Evolutionary conservation across 2,113 vertebrate species (phyloP).

Genomic region (Cariama cristata): DNA sequence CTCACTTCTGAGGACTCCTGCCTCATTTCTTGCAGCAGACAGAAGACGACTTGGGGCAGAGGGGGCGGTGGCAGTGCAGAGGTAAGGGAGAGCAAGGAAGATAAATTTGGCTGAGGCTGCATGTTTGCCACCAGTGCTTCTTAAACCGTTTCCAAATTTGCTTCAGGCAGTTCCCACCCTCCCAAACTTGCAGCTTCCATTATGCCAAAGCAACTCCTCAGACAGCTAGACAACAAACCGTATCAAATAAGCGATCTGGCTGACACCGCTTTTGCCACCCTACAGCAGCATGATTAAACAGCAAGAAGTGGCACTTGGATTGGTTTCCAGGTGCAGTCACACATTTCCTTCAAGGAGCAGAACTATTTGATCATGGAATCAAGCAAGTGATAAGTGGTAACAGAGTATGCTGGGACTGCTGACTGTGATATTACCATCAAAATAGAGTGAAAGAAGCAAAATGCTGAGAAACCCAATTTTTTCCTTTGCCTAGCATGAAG

Average conservation of each 20-base stretch:
- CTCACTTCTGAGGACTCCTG: neutral
- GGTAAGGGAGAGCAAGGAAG: neutral
- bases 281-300: neutral
- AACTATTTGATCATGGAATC: neutral
- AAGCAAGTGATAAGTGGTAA: neutral
- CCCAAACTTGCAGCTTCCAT: neutral
- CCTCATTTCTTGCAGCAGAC: neutral
- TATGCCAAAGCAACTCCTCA: neutral
- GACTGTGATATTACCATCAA: neutral
- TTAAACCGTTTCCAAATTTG: neutral
- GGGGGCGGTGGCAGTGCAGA: neutral
- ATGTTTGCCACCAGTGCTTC: neutral
- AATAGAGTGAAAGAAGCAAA: neutral
- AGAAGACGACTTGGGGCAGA: neutral
- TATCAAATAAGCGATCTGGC: constrained; percentile 11
- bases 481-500: neutral
- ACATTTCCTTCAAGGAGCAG: neutral
- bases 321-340: neutral
- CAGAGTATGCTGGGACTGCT: neutral
- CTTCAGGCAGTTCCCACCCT: neutral
- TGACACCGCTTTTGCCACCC: neutral
- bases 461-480: neutral
- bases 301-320: neutral
- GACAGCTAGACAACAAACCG: neutral
- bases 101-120: neutral